phyloP scores from a whole-genome alignment of 2,113 vertebrate species.

The Onychorhynchus coronatus region DNA sequence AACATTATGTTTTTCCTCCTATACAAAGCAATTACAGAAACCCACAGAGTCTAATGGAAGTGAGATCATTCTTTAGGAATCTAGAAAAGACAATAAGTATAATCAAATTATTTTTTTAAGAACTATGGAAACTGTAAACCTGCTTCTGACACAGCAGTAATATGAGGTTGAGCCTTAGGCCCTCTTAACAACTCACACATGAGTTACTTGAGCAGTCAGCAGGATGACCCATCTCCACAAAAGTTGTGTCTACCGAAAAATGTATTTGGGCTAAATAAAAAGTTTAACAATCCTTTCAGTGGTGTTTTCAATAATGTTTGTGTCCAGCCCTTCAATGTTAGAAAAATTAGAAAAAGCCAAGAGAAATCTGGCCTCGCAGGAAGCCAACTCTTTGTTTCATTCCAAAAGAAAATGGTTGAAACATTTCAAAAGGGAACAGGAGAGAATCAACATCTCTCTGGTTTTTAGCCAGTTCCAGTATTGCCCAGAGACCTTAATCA shows the following conservation, averaged over 20 bases:
- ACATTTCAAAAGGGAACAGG: neutral
- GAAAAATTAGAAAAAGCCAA: neutral
- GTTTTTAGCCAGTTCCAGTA: neutral
- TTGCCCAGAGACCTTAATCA: slow-evolving; percentile 40
- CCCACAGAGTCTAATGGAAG: neutral
- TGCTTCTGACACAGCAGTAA: slow-evolving; percentile 52
- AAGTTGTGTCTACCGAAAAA: slow-evolving; percentile 47
- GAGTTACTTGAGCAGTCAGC: neutral
- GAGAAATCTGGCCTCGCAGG: neutral
- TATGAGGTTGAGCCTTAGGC: neutral
- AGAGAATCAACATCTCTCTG: neutral
- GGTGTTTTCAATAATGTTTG: slow-evolving; percentile 2
- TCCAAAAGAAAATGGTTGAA: neutral
- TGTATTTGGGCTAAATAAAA: slow-evolving; percentile 11
- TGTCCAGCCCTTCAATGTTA: neutral
- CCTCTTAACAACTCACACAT: slow-evolving; percentile 37
- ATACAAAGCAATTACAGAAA: neutral
- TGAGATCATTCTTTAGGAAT: slow-evolving; percentile 1
- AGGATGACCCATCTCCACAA: neutral
- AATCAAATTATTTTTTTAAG: slow-evolving; percentile 15
- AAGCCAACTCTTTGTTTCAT: neutral
- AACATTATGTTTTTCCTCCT: neutral
- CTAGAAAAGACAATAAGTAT: slow-evolving; percentile 16
- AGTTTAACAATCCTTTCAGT: neutral
- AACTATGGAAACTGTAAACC: slow-evolving; percentile 16